These are phyloP conservation scores for Tympanoctomys barrerae DNA, from an alignment of 2,797 vertebrate genomes.

Conservation along the genomic window DNA sequence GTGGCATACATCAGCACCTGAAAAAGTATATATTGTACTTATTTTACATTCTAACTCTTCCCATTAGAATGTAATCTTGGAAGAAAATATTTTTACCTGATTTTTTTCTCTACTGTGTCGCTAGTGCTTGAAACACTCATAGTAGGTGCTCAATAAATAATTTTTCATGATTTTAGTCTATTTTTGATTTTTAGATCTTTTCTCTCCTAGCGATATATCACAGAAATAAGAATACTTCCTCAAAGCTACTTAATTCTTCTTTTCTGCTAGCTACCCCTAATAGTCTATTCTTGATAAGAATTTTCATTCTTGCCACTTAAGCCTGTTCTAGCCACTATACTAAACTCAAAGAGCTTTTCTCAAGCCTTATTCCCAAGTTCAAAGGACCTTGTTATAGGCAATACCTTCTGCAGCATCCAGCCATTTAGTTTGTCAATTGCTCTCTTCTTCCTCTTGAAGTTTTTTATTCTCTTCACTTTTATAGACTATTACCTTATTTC, in stretches of 20 bases:
- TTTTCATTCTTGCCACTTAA: not conserved
- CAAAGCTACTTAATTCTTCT: not conserved
- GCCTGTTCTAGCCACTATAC: not conserved
- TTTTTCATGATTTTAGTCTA: not conserved
- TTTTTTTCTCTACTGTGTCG: not conserved
- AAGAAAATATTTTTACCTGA: not conserved
- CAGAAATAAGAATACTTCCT: constrained; percentile 33
- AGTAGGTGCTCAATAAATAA: constrained; percentile 38
- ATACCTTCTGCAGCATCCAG: not conserved
- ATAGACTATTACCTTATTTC: not conserved
- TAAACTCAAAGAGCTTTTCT: not conserved
- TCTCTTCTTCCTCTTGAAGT: not conserved
- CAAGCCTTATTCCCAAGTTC: constrained; percentile 18
- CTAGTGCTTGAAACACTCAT: not conserved
- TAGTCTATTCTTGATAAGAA: not conserved
- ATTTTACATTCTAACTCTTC: constrained; percentile 11
- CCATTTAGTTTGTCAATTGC: not conserved
- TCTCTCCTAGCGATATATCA: not conserved
- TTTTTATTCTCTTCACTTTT: not conserved
- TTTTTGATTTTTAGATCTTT: not conserved
- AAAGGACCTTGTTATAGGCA: not conserved
- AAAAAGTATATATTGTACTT: not conserved
- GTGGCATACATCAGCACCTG: not conserved
- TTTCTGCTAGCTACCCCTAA: not conserved
- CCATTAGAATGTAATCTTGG: not conserved